Percentiles rank a stretch among this genome's conserved stretches.
Evolutionary conservation across 2,797 vertebrate species (phyloP).

Genomic region (Eulemur rubriventer): DNA sequence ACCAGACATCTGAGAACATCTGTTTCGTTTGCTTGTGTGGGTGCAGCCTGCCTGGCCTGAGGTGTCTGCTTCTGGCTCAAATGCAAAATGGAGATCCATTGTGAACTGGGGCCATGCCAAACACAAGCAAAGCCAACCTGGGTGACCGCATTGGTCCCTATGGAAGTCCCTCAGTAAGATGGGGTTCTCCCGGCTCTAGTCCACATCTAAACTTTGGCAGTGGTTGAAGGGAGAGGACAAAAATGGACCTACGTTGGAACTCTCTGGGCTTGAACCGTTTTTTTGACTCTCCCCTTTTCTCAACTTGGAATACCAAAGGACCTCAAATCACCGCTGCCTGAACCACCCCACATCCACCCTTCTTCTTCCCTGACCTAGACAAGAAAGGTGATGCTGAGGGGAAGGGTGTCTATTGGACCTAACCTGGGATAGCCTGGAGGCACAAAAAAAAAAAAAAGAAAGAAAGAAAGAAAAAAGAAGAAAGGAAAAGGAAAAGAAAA

Average conservation of each 20-base stretch:
- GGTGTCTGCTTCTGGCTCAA: conserved; percentile 58
- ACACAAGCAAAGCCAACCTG: neutral
- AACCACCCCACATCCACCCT: neutral
- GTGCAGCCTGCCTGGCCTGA: conserved; percentile 37
- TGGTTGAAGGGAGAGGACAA: neutral
- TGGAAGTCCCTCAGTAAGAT: neutral
- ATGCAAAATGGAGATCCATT: neutral
- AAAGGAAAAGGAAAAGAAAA: too few relatives aligned
- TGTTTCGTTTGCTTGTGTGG: conserved; percentile 39
- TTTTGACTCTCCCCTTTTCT: neutral
- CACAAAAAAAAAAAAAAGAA: neutral
- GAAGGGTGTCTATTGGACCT: neutral
- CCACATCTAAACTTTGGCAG: neutral
- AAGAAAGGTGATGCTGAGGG: neutral
- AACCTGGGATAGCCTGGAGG: neutral
- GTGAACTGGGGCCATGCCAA: neutral
- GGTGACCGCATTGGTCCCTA: neutral
- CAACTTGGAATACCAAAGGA: neutral
- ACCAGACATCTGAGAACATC: conserved; percentile 65
- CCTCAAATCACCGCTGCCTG: neutral
- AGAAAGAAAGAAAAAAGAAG: too few relatives aligned
- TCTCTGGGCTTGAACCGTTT: neutral
- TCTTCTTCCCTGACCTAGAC: neutral
- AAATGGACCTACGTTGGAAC: neutral
- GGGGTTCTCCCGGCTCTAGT: neutral